A percentile compares a stretch with the other conserved stretches of the same genome.
Conservation (phyloP, 2,113 vertebrate species). For the Nothoprocta pentlandii region DNA sequence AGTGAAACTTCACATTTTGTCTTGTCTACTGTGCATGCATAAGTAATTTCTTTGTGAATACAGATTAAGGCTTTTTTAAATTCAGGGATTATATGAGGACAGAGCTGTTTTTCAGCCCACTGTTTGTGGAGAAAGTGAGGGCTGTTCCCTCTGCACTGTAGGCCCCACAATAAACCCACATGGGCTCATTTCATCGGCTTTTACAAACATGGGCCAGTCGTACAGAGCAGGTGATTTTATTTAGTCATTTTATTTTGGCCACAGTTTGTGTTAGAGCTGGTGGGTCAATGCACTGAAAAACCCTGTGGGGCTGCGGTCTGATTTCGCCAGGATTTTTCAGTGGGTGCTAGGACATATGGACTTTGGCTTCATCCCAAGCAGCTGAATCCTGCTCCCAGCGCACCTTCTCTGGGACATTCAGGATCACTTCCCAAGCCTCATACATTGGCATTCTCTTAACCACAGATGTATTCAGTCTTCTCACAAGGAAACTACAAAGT, state of each 20-base stretch:
- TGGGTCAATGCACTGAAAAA: not conserved
- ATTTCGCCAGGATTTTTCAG: not conserved
- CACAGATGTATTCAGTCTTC: too few relatives aligned
- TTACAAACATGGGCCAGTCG: not conserved
- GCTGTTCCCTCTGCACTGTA: not conserved
- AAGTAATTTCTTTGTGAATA: constrained; percentile 28
- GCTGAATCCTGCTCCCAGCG: not conserved
- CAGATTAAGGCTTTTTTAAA: not conserved
- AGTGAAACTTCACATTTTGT: not conserved
- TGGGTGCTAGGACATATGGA: not conserved
- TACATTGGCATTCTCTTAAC: fast-evolving
- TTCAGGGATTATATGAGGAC: not conserved
- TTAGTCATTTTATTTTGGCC: not conserved
- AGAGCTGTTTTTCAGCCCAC: not conserved
- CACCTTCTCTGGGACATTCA: too few relatives aligned
- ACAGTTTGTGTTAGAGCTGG: not conserved
- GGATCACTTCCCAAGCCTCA: fast-evolving
- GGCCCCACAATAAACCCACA: not conserved
- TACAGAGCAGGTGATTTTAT: not conserved
- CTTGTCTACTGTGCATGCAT: not conserved
- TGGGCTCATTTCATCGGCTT: not conserved
- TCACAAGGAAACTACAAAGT: not conserved
- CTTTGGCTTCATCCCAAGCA: not conserved
- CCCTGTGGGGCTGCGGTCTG: fast-evolving
- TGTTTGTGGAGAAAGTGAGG: not conserved